Base-by-base conservation (phyloP, 2,797 vertebrate species). In the Loriculus beryllinus region DNA sequence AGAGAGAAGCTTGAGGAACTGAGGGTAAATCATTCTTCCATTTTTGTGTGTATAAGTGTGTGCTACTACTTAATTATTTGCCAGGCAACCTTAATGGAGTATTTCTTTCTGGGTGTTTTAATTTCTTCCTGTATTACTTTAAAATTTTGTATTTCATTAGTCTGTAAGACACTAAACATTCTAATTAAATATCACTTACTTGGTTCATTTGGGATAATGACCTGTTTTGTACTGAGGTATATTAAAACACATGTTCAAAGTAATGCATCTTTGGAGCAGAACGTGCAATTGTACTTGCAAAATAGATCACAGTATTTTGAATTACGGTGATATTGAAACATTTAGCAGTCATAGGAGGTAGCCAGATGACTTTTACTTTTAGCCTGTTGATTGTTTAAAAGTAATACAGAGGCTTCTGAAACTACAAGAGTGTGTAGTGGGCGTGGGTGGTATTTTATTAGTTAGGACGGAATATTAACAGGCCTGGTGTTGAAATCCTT, bases 1-100 rank as follows among this genome's bases (percentile, higher is more conserved):
- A 98, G 99, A 56, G 99, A 99, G 97, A 99, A 99, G 92, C 98
- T 99, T 63, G 99, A 99, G 82, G 99, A 99, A 96, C 98, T 99
- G 80, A 98, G 99, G 98, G 99, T 99, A 98, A 86, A 84, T 95
- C 12, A 86, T 75, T 92, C 39, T 67, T 90, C 3, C 0, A 1
- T 62, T 54, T 86, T 72, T 54, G 14, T 71, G 33, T 63, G 37
- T 39, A 8, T 49, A 45, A 64, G 20, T 57, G 25, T 69, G 16
- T 49, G 19, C 26, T 86, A 11, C 12, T 93, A 29, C 40, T 54
- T 74, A 15, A 31, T 62, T 87, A 59, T 52, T 75, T 90, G n/a
- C 25, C 45, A 64, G 75, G 31, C 33, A 71, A 7, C 40, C 25
- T 48, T 77, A 87, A 54, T 26, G 51, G 45, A 69, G 9, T 81